Conservation (phyloP, 2,888 invertebrate species). For the Phortica okadai region DNA sequence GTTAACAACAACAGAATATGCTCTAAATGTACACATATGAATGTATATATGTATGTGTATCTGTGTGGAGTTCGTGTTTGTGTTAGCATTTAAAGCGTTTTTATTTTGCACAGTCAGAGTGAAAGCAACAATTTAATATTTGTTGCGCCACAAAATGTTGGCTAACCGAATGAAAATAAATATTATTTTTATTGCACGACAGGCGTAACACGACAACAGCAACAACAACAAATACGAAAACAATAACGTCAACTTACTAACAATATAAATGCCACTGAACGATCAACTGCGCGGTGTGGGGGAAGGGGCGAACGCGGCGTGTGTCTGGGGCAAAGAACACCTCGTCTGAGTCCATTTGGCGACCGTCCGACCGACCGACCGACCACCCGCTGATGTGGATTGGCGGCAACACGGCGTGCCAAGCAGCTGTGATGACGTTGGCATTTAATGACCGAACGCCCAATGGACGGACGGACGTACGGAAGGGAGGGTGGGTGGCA, state of each 20-base stretch:
- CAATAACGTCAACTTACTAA: not conserved
- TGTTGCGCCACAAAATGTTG: conserved; percentile 31
- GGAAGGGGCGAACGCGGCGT: too few species aligned
- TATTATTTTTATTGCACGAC: conserved; percentile 20
- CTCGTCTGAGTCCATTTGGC: not conserved
- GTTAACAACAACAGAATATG: not conserved
- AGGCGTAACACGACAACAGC: not conserved
- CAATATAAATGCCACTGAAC: not conserved
- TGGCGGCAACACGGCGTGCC: not conserved
- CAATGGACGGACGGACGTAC: too few species aligned
- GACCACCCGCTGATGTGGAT: conserved; percentile 1
- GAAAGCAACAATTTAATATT: conserved; percentile 29
- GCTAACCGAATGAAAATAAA: conserved; percentile 24
- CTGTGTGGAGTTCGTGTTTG: not conserved
- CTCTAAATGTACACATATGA: not conserved
- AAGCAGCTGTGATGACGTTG: conserved; percentile 3
- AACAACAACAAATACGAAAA: not conserved
- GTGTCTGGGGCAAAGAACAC: not conserved
- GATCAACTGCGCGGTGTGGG: too few species aligned
- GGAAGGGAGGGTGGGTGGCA: not conserved
- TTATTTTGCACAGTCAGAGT: not conserved
- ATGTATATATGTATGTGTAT: not conserved
- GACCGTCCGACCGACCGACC: not conserved
- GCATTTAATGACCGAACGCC: conserved; percentile 23
- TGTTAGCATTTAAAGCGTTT: not conserved